phyloP scores from a whole-genome alignment of 2,888 invertebrate species.

The Lysandra bellargus region DNA sequence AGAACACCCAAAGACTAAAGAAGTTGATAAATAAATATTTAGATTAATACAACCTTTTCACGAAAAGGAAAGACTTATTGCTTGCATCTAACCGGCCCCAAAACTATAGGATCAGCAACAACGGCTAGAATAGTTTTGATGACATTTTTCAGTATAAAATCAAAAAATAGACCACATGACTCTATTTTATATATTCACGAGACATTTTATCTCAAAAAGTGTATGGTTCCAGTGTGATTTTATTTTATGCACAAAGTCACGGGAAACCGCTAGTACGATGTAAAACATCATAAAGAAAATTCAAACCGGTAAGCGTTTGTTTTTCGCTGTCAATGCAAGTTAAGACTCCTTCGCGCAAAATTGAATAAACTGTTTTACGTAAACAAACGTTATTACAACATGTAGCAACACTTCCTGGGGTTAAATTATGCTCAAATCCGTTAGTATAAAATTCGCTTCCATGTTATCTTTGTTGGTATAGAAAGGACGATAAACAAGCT shows the following conservation, averaged over 20 bases:
- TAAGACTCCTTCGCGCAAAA: slow-evolving; percentile 27
- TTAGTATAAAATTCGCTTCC: slow-evolving; percentile 28
- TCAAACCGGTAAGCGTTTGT: slow-evolving; percentile 7
- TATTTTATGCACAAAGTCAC: neutral
- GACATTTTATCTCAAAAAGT: too few species aligned
- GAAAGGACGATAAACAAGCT: neutral
- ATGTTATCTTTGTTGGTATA: slow-evolving; percentile 25
- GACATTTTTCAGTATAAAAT: too few species aligned
- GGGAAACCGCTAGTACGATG: too few species aligned
- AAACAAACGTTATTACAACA: slow-evolving; percentile 30
- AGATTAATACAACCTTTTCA: too few species aligned
- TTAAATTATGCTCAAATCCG: slow-evolving; percentile 31
- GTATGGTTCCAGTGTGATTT: neutral
- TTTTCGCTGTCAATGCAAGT: slow-evolving; percentile 30
- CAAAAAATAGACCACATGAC: too few species aligned
- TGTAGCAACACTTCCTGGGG: slow-evolving; percentile 29
- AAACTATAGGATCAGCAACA: neutral
- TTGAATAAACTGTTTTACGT: slow-evolving; percentile 31
- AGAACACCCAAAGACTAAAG: neutral
- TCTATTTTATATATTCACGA: too few species aligned
- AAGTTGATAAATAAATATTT: neutral
- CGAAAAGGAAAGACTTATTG: too few species aligned
- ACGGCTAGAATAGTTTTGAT: too few species aligned
- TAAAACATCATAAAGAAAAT: slow-evolving; percentile 10
- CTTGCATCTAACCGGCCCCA: too few species aligned